Base-by-base conservation (phyloP, 2,113 vertebrate species). In the Syngnathoides biaculeatus region DNA sequence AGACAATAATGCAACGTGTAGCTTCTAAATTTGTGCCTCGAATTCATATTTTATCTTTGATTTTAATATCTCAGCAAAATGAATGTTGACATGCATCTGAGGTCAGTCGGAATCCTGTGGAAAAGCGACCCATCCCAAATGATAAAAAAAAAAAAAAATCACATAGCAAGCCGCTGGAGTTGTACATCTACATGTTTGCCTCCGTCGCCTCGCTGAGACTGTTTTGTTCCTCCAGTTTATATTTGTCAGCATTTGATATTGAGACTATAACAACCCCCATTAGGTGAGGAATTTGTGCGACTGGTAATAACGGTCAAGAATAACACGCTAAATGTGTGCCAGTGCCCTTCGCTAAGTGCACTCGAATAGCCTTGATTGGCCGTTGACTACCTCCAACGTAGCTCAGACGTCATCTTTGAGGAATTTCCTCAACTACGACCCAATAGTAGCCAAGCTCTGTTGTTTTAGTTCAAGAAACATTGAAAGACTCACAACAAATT, bases 21-120 rank as follows among this genome's bases (percentile, higher is more conserved):
- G 19, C 10, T 59, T n/a, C 57, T 11, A 13, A 13, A n/a, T 12
- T 17, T 60, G 15, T 42, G 40, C 19, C n/a, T 40, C 8, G 5
- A 24, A 61, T 40, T 40, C 7, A 40, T 61, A 6, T 42, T 42
- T 42, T 22, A 43, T 62, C 22, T 43, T 62, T 42, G 40, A 24
- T 3, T 62, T 5, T 8, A 43, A 62, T 62, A 26, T 61, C 11
- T 81, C 80, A 72, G 82, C 82, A 81, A 86, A 82, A 86, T 84
- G 78, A 77, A 60, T 64, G 19, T 35, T 89, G 85, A 89, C 87
- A 84, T 85, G 88, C 83, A 86, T 80, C 82, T 81, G 75, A 85
- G 86, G 82, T 88, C 83, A 81, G 30, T 38, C 13, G n/a, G 69
- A 75, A 38, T 72, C 74, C 79, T 77, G 47, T 72, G 50, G 83